phyloP scores from a whole-genome alignment of 1,140 invertebrate genomes.

The Helicoverpa zea region DNA sequence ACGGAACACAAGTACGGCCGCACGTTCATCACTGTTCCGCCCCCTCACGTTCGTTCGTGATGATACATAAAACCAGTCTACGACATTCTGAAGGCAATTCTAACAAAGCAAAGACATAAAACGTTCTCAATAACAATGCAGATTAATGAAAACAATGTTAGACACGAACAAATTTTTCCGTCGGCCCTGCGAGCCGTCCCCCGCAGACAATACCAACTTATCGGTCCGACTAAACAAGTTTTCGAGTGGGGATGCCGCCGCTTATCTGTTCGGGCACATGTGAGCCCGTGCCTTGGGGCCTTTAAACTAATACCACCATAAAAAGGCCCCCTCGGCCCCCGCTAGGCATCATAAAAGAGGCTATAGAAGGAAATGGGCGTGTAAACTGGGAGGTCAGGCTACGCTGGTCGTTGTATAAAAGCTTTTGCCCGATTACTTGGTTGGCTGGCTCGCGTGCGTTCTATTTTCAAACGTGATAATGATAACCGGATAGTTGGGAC shows the following conservation, averaged over 20 bases:
- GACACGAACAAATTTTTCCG: slow-evolving; percentile 49
- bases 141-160: slow-evolving; percentile 50
- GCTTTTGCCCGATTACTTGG: slow-evolving; percentile 80
- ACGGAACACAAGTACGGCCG: slow-evolving; percentile 34
- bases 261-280: slow-evolving; percentile 83
- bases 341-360: slow-evolving; percentile 69
- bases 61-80: slow-evolving; percentile 46
- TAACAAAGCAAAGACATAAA: slow-evolving; percentile 46
- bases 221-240: slow-evolving; percentile 79
- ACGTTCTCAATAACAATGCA: slow-evolving; percentile 49
- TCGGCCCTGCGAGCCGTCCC: slow-evolving; percentile 54
- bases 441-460: slow-evolving; percentile 77
- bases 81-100: slow-evolving; percentile 19
- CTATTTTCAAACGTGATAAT: slow-evolving; percentile 83
- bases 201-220: slow-evolving; percentile 79
- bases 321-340: slow-evolving; percentile 65
- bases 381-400: slow-evolving; percentile 68
- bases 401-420: slow-evolving; percentile 71
- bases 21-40: slow-evolving; percentile 41
- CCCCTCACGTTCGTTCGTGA: slow-evolving; percentile 48
- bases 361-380: slow-evolving; percentile 72
- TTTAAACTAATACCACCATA: slow-evolving; percentile 73
- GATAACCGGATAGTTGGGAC: slow-evolving; percentile 68
- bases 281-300: slow-evolving; percentile 75
- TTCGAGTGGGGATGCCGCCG: slow-evolving; percentile 78